Percentiles rank a stretch among this genome's conserved stretches.
These are phyloP conservation scores for Podarcis siculus DNA, from an alignment of 2,797 vertebrate species.

Conservation along the genomic window DNA sequence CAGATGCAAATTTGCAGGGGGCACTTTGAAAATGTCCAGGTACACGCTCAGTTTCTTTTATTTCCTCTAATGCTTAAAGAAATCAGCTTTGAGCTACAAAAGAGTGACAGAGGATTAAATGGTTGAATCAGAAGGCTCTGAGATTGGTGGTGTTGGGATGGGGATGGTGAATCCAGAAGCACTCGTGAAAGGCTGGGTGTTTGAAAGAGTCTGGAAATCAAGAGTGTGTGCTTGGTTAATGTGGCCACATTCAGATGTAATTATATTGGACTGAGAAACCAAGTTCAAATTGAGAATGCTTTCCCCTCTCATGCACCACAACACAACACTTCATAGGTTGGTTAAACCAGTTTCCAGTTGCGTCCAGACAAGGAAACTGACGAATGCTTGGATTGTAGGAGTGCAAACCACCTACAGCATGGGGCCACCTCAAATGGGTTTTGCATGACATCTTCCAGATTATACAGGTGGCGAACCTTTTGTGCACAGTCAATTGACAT, in stretches of 20 bases:
- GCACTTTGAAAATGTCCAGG: not conserved
- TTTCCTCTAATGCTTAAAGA: not conserved
- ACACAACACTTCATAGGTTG: too few relatives aligned
- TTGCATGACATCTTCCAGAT: too few relatives aligned
- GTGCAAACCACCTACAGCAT: too few relatives aligned
- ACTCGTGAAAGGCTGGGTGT: not conserved
- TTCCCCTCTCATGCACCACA: too few relatives aligned
- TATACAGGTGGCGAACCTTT: too few relatives aligned
- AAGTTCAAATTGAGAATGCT: not conserved
- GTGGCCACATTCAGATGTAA: not conserved
- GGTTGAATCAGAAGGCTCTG: not conserved
- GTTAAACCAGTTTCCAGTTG: too few relatives aligned
- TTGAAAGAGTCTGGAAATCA: not conserved
- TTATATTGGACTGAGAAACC: not conserved
- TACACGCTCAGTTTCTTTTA: not conserved
- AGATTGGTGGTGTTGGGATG: not conserved
- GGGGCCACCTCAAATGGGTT: too few relatives aligned
- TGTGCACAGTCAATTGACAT: too few relatives aligned
- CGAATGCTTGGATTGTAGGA: too few relatives aligned
- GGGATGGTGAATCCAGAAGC: not conserved
- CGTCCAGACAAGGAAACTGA: too few relatives aligned
- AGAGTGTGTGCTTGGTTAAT: not conserved
- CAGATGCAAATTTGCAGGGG: not conserved
- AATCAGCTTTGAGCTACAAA: not conserved
- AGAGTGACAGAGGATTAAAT: not conserved